Evolutionary conservation across 2,888 invertebrate genomes (phyloP).

Genomic region (Acanthosoma haemorrhoidale): DNA sequence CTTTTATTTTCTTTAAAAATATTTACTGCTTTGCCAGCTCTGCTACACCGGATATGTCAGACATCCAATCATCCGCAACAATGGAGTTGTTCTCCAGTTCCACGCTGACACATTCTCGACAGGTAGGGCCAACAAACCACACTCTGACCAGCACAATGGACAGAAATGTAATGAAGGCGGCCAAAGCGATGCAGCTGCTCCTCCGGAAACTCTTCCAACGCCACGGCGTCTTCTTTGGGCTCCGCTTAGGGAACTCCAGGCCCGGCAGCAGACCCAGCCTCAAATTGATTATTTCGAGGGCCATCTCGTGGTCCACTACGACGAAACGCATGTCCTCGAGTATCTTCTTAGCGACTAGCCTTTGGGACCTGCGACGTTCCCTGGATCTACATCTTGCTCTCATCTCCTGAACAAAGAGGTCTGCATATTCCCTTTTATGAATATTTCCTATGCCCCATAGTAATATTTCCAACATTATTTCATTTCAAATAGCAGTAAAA

Average conservation of each 20-base stretch:
- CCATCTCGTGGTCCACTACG: background rate
- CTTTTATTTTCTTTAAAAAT: too few species aligned
- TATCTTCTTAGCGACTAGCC: background rate
- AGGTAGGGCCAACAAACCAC: background rate
- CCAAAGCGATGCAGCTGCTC: background rate
- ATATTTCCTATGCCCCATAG: too few species aligned
- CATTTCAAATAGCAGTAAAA: too few species aligned
- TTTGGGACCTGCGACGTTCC: background rate
- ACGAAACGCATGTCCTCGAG: background rate
- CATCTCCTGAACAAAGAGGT: too few species aligned
- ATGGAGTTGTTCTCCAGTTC: too few species aligned
- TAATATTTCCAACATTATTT: too few species aligned
- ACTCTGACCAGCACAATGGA: background rate
- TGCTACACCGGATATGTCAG: too few species aligned
- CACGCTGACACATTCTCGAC: background rate
- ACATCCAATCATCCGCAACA: too few species aligned
- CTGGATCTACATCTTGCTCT: background rate
- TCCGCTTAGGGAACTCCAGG: background rate
- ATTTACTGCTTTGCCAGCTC: too few species aligned
- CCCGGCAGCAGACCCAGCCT: background rate
- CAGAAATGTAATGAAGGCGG: background rate
- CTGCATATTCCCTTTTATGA: too few species aligned
- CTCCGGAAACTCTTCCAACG: background rate
- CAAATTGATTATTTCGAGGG: background rate
- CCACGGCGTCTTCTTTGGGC: background rate